phyloP scores from a whole-genome alignment of 2,113 vertebrate species.

The Brachionichthys hirsutus region DNA sequence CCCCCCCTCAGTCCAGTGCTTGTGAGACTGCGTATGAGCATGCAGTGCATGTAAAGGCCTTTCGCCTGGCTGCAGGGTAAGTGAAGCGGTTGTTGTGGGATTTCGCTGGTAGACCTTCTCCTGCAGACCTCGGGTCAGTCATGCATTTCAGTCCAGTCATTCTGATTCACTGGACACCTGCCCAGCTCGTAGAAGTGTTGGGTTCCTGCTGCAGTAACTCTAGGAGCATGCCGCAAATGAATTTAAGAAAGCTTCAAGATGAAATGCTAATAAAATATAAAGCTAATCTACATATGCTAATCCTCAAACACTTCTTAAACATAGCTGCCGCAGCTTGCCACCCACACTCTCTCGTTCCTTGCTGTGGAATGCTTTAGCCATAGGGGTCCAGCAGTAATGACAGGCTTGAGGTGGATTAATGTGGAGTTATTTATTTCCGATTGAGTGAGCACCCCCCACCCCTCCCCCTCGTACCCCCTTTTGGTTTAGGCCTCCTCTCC shows the following conservation, averaged over 20 bases:
- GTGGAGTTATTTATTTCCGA: constrained; percentile 76
- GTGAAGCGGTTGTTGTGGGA: constrained; percentile 47
- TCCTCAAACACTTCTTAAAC: constrained; percentile 71
- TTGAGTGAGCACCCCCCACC: constrained; percentile 57
- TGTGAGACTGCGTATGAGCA: too few relatives aligned
- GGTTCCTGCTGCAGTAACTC: constrained; percentile 31
- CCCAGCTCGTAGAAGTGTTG: neutral
- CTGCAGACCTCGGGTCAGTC: constrained; percentile 31
- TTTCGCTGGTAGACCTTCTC: constrained; percentile 42
- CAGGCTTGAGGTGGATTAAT: constrained; percentile 74
- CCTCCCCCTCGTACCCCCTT: constrained; percentile 26
- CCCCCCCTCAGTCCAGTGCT: too few relatives aligned
- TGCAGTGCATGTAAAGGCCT: constrained; percentile 25
- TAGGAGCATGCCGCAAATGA: constrained; percentile 32
- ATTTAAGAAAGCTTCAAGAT: constrained; percentile 55
- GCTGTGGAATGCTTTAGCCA: constrained; percentile 72
- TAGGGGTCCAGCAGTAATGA: constrained; percentile 74
- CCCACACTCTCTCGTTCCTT: constrained; percentile 64
- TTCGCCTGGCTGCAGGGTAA: constrained; percentile 16
- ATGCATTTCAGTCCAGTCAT: constrained; percentile 48
- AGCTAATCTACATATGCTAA: constrained; percentile 82
- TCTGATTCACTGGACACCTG: constrained; percentile 54
- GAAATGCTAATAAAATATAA: constrained; percentile 76
- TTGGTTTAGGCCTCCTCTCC: constrained; percentile 29
- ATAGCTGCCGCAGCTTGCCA: constrained; percentile 50